Conservation (phyloP, 2,797 vertebrate species). For the Martes flavigula region DNA sequence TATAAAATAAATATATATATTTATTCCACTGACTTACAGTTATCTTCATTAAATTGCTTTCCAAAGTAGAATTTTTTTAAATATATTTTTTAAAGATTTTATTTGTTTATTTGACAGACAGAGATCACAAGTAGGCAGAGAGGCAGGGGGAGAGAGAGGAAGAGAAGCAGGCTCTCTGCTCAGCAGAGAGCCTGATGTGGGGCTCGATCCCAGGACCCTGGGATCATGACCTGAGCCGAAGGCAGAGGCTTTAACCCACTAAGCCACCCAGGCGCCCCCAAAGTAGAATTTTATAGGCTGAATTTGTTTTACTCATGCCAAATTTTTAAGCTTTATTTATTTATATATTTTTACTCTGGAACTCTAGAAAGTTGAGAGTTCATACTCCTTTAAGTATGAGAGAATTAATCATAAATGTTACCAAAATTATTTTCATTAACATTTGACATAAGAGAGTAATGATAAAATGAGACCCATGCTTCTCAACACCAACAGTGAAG, state of each 20-base stretch:
- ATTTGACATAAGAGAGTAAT: neutral
- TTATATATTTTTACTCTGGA: neutral
- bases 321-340: neutral
- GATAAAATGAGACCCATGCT: neutral
- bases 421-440: neutral
- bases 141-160: too few species aligned
- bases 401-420: neutral
- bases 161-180: too few species aligned
- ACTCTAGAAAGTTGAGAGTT: neutral
- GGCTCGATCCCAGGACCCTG: too few species aligned
- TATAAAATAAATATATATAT: neutral
- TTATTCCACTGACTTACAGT: neutral
- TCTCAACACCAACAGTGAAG: neutral
- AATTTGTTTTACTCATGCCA: neutral
- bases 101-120: too few species aligned
- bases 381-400: neutral
- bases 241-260: too few species aligned
- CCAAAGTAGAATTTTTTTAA: neutral
- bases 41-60: neutral
- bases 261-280: neutral
- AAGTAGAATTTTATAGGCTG: neutral
- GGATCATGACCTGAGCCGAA: too few species aligned
- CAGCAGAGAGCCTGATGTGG: too few species aligned
- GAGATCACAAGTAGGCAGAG: too few species aligned
- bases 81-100: too few species aligned